Percentiles rank a stretch among this genome's conserved stretches.
These are phyloP conservation scores for Carabus problematicus DNA, from an alignment of 2,888 invertebrate genomes.

Conservation along the genomic window DNA sequence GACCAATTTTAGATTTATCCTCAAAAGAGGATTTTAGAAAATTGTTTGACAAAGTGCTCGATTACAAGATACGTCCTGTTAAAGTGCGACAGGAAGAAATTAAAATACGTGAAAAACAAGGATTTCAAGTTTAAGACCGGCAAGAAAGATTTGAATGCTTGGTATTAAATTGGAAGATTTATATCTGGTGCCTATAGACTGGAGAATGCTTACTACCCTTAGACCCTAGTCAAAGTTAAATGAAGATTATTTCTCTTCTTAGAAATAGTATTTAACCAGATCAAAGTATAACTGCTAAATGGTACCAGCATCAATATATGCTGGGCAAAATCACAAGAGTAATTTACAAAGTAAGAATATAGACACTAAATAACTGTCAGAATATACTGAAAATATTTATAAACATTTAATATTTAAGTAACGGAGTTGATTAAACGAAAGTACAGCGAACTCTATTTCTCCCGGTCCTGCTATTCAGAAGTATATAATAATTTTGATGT, in stretches of 20 bases:
- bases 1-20: constrained; percentile 84
- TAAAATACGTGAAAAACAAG: constrained; percentile 74
- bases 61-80: constrained; percentile 87
- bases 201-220: constrained; percentile 91
- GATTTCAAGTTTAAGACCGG: constrained; percentile 78
- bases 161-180: constrained; percentile 77
- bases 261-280: constrained; percentile 30
- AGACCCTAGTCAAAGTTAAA: constrained; percentile 84
- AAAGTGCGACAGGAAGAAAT: constrained; percentile 81
- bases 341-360: no score
- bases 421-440: no score
- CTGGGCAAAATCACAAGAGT: no score
- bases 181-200: constrained; percentile 86
- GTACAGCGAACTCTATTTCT: no score
- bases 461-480: no score
- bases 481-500: not conserved
- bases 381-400: constrained; percentile 12
- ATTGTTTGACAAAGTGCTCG: constrained; percentile 85
- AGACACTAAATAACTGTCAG: not conserved
- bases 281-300: constrained; percentile 9
- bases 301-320: no score
- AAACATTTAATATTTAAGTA: no score
- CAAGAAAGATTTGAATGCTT: constrained; percentile 80
- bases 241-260: constrained; percentile 87
- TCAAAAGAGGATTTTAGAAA: constrained; percentile 84